Evolutionary conservation across 2,113 vertebrate genomes (phyloP), one percentile per base, ranked within the genome.

Genomic region (Hippocampus barbouri): DNA sequence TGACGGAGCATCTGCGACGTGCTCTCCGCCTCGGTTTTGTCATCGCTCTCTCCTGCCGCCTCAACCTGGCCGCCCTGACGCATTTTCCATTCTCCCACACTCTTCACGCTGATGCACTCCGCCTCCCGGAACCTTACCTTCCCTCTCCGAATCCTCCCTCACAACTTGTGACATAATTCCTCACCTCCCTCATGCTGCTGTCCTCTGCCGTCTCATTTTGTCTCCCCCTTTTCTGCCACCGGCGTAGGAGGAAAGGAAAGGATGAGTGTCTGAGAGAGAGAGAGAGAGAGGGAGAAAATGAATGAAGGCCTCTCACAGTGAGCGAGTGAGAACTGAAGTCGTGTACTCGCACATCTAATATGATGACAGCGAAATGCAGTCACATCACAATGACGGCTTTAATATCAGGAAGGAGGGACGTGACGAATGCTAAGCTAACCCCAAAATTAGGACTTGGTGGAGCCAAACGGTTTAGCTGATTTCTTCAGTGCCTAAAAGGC

Each of bases 181-280:
- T 70, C 66, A 53, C 69, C 78, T 79, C 73, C 72, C 74, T 79
- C 82, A 65, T 1, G 8, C 69, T 63, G 71, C 75, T 64, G 9
- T 71, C 61, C 66, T 70, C 30, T 66, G 75, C 77, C 75, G 15
- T 79, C 76, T 81, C 79, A 60, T 74, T 71, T 66, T 1, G 8
- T 74, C 69, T 66, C 23, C 70, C 60, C 68, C 72, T 71, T 76
- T 79, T 75, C 79, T 76, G 79, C 72, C 73, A 47, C 69, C 72
- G 64, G 79, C 73, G 85, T 88, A 83, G 86, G 88, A 84, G 90
- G 85, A 72, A 66, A 43, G 21, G 83, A 86, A 83, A 83, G 79
- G 86, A 91, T 91, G 88, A 88, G 85, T 69, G 21, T 67, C 75
- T 11, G 40, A 81, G 49, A 83, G 81, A 86, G 83, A 81, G 49